Conservation (phyloP, 1,140 invertebrate genomes). For the Mactra quadrangularis region DNA sequence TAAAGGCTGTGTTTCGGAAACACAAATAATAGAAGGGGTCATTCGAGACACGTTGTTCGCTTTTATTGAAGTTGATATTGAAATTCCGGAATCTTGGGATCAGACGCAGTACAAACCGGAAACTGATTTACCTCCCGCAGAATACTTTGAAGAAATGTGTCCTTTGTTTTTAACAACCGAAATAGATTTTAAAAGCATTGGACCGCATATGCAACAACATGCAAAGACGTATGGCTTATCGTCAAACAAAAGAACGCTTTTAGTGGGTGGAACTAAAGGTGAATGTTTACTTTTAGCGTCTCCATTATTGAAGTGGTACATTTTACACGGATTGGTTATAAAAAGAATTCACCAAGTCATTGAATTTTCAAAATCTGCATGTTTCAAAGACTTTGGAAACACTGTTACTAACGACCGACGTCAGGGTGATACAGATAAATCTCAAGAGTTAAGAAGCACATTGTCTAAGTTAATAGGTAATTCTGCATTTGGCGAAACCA, state of each 20-base stretch:
- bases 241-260: conserved; percentile 5
- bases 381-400: conserved; percentile 40
- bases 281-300: conserved; percentile 44
- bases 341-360: conserved; percentile 39
- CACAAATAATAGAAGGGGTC: conserved; percentile 37
- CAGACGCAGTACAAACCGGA: not conserved
- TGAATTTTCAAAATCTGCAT: conserved; percentile 27
- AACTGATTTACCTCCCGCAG: not conserved
- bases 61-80: conserved; percentile 57
- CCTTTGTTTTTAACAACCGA: conserved; percentile 41
- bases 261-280: conserved; percentile 46
- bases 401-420: conserved; percentile 44
- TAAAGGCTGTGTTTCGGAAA: no score
- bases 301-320: conserved; percentile 49
- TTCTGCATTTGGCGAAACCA: no score
- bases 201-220: conserved; percentile 45
- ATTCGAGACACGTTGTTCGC: conserved; percentile 46
- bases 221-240: conserved; percentile 3
- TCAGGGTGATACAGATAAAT: conserved; percentile 45
- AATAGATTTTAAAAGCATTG: conserved; percentile 34
- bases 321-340: conserved; percentile 33
- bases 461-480: no score
- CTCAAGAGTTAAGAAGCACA: no score
- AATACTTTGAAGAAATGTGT: conserved; percentile 11
- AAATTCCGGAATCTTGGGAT: conserved; percentile 29